phyloP scores from a whole-genome alignment of 2,113 vertebrate genomes.

The Candoia aspera region DNA sequence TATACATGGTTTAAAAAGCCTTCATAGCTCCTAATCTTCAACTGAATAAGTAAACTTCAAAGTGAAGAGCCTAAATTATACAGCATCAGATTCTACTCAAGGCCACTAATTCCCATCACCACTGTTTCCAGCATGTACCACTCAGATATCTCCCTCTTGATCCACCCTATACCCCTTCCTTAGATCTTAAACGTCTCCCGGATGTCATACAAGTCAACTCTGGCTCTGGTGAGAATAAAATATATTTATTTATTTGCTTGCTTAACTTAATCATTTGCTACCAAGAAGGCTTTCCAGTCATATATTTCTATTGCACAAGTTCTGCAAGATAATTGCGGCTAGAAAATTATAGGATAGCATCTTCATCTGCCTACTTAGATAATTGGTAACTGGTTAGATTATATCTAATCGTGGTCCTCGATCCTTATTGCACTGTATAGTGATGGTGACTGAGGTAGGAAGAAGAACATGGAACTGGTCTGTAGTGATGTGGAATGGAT shows the following conservation, averaged over 20 bases:
- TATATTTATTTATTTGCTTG: constrained; percentile 1
- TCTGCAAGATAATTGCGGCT: too few species aligned
- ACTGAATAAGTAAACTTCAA: background rate
- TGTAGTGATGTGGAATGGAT: background rate
- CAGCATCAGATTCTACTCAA: background rate
- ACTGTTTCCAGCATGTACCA: background rate
- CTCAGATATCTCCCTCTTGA: background rate
- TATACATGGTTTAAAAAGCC: background rate
- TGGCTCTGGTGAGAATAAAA: background rate
- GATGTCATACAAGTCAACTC: background rate
- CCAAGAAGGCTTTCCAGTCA: background rate
- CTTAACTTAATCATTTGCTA: background rate
- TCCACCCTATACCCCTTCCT: background rate
- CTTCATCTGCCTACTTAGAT: background rate
- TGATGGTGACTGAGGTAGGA: background rate
- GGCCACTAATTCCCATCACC: background rate
- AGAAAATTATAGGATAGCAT: background rate
- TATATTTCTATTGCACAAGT: background rate
- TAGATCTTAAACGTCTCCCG: background rate
- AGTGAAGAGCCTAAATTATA: background rate
- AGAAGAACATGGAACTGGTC: background rate
- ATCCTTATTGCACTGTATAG: background rate
- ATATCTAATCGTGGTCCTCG: background rate
- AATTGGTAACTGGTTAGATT: background rate
- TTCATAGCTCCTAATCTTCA: background rate